Evolutionary conservation across 2,113 vertebrate species (phyloP), one percentile per base, ranked within the genome.

Genomic region (Neoarius graeffei): DNA sequence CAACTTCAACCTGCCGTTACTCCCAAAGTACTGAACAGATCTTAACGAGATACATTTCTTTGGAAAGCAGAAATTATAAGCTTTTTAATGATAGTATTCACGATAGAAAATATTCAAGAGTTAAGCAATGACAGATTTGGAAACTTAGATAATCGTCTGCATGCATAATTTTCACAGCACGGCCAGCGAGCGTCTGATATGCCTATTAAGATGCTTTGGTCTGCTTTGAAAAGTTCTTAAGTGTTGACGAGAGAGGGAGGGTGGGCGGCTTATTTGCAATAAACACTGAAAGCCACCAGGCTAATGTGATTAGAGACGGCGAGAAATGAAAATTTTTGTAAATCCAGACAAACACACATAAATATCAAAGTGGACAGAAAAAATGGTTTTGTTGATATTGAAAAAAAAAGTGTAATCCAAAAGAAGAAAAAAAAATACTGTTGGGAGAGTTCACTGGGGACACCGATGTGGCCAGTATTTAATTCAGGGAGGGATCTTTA

Each of bases 211-310:
- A 85, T 77, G 79, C 66, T 59, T 59, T 52, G 57, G 35, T 67
- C 54, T 67, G 27, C 81, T 81, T 90, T 88, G 76, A 89, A 52
- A 87, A 89, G 83, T 90, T 84, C 76, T 30, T 52, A 88, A 88
- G 48, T 81, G 81, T 74, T 90, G 71, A 64, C 23, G 50, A 66
- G 8, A 25, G 69, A 23, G 56, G 35, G 35, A 42, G 35, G 35
- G 35, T 42, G 35, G 35, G 35, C 35, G 3, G 42, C 81, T 85
- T 77, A 60, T 81, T 83, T 62, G 84, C 66, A 69, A 67, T 69
- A 57, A 48, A 87, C 71, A 54, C 52, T 27, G 56, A 69, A 77
- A 74, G 54, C 56, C 50, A 82, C 27, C 79, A 86, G 66, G 48
- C 54, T 82, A 81, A 84, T 80, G 76, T 27, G 80, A 84, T 87